Evolutionary conservation across 2,113 vertebrate species (phyloP).

Genomic region (Cyprinus carpio): DNA sequence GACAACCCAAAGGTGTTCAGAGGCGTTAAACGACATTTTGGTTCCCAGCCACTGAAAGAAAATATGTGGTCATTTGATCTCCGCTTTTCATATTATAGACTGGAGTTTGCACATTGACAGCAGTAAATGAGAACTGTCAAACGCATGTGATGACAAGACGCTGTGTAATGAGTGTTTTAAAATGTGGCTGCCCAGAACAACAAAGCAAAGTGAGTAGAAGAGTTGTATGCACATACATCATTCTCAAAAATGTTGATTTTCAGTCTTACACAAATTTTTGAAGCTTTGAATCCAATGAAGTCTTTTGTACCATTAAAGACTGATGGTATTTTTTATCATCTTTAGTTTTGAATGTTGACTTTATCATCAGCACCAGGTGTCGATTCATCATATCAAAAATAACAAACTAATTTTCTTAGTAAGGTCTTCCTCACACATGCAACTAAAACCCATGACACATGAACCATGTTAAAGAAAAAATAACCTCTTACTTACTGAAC

Average conservation of each 20-base stretch:
- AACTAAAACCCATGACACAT: background rate
- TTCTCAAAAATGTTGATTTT: background rate
- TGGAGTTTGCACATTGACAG: background rate
- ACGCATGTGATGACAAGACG: background rate
- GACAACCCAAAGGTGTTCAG: constrained; percentile 32
- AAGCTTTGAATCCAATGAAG: background rate
- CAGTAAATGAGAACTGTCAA: background rate
- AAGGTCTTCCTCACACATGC: background rate
- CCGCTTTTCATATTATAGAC: background rate
- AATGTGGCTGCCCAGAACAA: constrained; percentile 7
- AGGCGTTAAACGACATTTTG: constrained; percentile 10
- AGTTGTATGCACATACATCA: background rate
- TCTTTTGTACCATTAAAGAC: background rate
- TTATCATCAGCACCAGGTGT: background rate
- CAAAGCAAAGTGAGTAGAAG: constrained; percentile 12
- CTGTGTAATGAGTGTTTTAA: background rate
- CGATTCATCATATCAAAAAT: background rate
- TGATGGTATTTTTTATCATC: background rate
- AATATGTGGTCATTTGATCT: constrained; percentile 5
- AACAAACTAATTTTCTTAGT: background rate
- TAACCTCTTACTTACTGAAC: background rate
- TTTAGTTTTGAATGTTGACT: background rate
- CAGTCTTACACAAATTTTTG: background rate
- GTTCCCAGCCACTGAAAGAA: background rate
- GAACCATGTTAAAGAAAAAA: too few species aligned